Evolutionary conservation across 1,140 invertebrate genomes (phyloP).

Genomic region (Drosophila ficusphila): DNA sequence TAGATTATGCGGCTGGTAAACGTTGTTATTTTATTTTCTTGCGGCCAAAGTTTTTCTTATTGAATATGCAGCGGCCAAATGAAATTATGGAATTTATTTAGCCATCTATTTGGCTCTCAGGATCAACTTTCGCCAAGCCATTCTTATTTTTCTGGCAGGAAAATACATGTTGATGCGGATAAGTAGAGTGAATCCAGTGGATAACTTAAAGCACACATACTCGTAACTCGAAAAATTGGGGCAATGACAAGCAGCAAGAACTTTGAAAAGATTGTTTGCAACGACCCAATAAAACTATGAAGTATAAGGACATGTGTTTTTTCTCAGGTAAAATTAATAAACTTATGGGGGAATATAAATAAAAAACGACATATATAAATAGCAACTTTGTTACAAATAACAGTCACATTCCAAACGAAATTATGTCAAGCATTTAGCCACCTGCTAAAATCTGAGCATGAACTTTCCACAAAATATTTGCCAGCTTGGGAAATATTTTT

Average conservation of each 20-base stretch:
- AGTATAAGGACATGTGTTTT: no score
- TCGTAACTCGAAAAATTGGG: neutral
- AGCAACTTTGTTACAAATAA: neutral
- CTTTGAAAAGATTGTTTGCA: no score
- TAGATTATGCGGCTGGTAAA: conserved; percentile 68
- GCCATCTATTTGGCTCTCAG: conserved; percentile 10
- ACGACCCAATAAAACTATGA: no score
- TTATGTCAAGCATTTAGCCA: no score
- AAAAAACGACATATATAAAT: neutral
- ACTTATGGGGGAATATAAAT: no score
- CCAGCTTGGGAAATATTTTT: no score
- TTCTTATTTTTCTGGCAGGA: conserved; percentile 3
- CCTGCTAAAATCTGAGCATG: no score
- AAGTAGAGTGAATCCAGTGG: conserved; percentile 1
- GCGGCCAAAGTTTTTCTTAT: conserved; percentile 52
- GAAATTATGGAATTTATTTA: conserved; percentile 67
- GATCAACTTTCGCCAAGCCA: conserved; percentile 52
- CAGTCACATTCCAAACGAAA: no score
- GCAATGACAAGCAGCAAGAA: no score
- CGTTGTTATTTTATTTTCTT: conserved; percentile 50
- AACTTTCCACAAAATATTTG: no score
- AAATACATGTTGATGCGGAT: conserved; percentile 21
- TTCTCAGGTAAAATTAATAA: no score
- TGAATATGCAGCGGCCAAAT: conserved; percentile 72
- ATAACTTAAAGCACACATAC: conserved; percentile 2